Conservation (phyloP, 2,888 invertebrate species). For the Deroplatys truncata region DNA sequence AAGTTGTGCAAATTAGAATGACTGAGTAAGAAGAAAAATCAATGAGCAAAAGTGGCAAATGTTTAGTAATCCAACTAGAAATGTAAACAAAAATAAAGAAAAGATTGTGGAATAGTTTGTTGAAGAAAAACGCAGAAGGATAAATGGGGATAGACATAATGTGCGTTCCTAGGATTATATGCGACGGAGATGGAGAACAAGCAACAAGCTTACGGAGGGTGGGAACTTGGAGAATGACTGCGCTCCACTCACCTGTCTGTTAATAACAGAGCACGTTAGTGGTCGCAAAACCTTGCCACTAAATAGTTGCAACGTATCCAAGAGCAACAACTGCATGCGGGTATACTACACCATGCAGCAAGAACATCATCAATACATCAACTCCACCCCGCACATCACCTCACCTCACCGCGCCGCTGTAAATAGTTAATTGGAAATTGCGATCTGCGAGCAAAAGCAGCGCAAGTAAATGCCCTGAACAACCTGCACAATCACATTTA, state of each 20-base stretch:
- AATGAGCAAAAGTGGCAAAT: not conserved
- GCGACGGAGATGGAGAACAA: not conserved
- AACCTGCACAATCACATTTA: no score
- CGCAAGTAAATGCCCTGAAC: not conserved
- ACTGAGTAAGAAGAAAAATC: no score
- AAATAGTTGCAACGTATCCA: not conserved
- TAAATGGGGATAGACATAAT: no score
- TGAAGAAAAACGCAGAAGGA: no score
- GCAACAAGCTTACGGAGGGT: not conserved
- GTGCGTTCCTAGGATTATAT: no score
- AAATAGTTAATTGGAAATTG: conserved; percentile 2
- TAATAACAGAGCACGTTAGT: not conserved
- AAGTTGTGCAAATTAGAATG: no score
- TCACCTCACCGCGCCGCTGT: not conserved
- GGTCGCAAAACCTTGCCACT: not conserved
- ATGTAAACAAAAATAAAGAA: not conserved
- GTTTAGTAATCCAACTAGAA: not conserved
- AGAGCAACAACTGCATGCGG: not conserved
- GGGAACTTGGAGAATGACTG: not conserved
- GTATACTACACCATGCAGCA: not conserved
- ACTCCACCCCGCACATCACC: no score
- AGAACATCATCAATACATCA: not conserved
- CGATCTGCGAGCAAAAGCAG: not conserved
- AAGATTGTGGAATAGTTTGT: no score
- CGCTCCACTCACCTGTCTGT: not conserved